Evolutionary conservation across 2,797 vertebrate genomes (phyloP).

Genomic region (Balearica regulorum): DNA sequence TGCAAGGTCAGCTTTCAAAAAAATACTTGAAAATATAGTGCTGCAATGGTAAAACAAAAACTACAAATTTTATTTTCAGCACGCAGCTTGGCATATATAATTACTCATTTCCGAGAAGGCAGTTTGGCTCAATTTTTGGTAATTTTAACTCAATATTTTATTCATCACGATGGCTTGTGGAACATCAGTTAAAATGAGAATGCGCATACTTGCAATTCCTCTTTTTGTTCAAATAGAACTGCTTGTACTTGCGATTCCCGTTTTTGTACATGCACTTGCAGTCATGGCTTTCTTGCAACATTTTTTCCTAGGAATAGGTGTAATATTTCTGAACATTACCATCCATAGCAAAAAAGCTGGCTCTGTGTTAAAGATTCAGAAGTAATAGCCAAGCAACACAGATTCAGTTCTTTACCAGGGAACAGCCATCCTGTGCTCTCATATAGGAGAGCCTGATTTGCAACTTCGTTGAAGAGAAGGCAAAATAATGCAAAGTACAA

Average conservation of each 20-base stretch:
- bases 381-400: background rate
- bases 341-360: background rate
- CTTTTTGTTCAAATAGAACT: background rate
- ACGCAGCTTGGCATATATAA: background rate
- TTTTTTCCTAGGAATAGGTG: background rate
- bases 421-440: background rate
- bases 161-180: background rate
- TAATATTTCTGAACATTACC: background rate
- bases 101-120: background rate
- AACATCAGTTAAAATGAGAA: background rate
- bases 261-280: background rate
- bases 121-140: background rate
- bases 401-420: background rate
- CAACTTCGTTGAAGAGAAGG: background rate
- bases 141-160: background rate
- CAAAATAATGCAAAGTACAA: slow-evolving; percentile 15
- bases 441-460: background rate
- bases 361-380: background rate
- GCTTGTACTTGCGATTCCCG: background rate
- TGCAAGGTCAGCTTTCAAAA: background rate
- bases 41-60: background rate
- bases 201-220: background rate
- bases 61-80: background rate
- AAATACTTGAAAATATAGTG: background rate
- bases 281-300: background rate